These are phyloP conservation scores for Leptinotarsa rubiginosa DNA, from an alignment of 2,888 invertebrate genomes.

Conservation along the genomic window DNA sequence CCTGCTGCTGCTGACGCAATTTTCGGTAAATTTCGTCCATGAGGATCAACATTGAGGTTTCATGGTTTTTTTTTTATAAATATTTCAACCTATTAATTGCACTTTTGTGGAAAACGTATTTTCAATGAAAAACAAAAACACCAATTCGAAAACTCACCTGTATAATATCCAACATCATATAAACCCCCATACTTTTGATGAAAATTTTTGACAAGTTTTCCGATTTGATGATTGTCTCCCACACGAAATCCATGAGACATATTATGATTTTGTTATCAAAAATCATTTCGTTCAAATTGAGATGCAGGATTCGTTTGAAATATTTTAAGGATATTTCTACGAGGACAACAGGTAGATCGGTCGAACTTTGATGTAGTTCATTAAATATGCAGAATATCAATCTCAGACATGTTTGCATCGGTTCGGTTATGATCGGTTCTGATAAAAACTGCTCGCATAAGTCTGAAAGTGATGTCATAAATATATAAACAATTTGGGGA, in stretches of 20 bases:
- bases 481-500: too few relatives aligned
- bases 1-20: too few relatives aligned
- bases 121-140: too few relatives aligned
- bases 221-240: constrained; percentile 61
- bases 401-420: constrained; percentile 28
- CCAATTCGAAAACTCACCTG: constrained; percentile 52
- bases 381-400: constrained; percentile 28
- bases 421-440: constrained; percentile 17
- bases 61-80: too few relatives aligned
- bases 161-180: constrained; percentile 62
- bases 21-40: too few relatives aligned
- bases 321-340: constrained; percentile 36
- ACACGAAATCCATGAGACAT: constrained; percentile 63
- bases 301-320: constrained; percentile 46
- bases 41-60: too few relatives aligned
- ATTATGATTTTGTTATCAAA: constrained; percentile 63
- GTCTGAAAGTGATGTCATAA: constrained; percentile 8
- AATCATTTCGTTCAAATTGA: constrained; percentile 55
- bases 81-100: too few relatives aligned
- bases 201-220: constrained; percentile 58
- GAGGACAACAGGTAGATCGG: constrained; percentile 11
- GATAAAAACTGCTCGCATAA: constrained; percentile 24
- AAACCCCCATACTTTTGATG: constrained; percentile 60
- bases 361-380: not conserved
- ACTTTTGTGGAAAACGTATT: too few relatives aligned